Evolutionary conservation across 2,888 invertebrate species (phyloP).

Genomic region (Augochlorella aurata): DNA sequence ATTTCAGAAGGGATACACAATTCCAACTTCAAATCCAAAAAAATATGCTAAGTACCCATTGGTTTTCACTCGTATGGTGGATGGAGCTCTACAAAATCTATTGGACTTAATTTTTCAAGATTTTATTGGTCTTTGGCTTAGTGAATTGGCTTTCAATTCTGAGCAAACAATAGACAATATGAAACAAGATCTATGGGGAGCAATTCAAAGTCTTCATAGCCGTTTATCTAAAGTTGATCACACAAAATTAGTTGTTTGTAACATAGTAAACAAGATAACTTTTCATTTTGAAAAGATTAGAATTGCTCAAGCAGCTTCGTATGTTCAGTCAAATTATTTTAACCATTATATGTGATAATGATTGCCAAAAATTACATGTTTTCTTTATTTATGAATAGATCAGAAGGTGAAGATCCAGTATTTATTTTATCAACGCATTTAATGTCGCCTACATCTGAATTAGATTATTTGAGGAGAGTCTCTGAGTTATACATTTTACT

Average conservation of each 20-base stretch:
- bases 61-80: conserved; percentile 92
- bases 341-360: neutral
- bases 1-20: conserved; percentile 76
- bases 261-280: conserved; percentile 91
- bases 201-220: conserved; percentile 89
- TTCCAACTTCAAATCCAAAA: conserved; percentile 77
- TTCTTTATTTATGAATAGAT: conserved; percentile 63
- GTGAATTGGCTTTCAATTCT: conserved; percentile 87
- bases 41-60: conserved; percentile 86
- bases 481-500: conserved; percentile 92
- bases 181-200: conserved; percentile 92
- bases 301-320: conserved; percentile 89
- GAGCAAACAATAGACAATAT: conserved; percentile 86
- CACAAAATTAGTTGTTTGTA: conserved; percentile 91
- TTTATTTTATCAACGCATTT: conserved; percentile 90
- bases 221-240: conserved; percentile 90
- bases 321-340: conserved; percentile 80
- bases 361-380: neutral
- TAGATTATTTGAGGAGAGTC: conserved; percentile 90
- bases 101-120: conserved; percentile 91
- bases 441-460: conserved; percentile 88
- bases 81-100: conserved; percentile 91
- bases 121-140: conserved; percentile 90
- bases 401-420: conserved; percentile 83
- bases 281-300: conserved; percentile 93